These are phyloP conservation scores for Herpetotheres cachinnans DNA, from an alignment of 2,113 vertebrate species.

Conservation along the genomic window DNA sequence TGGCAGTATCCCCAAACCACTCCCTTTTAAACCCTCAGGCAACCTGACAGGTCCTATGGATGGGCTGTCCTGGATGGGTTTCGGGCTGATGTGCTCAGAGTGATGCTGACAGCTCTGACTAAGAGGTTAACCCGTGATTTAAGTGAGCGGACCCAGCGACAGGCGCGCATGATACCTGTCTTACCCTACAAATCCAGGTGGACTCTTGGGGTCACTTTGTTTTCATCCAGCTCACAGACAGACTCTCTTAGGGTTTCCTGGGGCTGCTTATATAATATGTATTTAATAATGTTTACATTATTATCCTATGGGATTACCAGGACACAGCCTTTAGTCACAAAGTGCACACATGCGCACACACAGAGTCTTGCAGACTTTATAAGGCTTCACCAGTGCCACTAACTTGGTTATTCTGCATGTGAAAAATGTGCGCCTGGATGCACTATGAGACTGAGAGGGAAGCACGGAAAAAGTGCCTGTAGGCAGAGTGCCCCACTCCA, in stretches of 20 bases:
- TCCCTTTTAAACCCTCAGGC: background rate
- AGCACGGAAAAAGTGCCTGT: background rate
- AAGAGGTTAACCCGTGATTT: background rate
- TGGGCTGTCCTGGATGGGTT: background rate
- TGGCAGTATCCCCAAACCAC: background rate
- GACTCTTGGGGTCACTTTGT: background rate
- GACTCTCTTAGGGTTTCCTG: background rate
- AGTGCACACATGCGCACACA: background rate
- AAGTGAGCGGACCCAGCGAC: background rate
- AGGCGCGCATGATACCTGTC: accelerated
- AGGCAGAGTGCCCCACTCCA: background rate
- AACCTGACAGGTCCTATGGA: background rate
- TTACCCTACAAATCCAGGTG: background rate
- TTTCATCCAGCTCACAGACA: background rate
- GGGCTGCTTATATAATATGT: background rate
- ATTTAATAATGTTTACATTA: background rate
- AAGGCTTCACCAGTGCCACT: background rate
- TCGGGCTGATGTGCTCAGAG: background rate
- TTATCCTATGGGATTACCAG: background rate
- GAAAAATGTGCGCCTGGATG: background rate
- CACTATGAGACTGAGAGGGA: background rate
- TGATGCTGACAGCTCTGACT: background rate
- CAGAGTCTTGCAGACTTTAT: background rate
- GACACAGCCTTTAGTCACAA: background rate
- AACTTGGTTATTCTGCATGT: background rate